These are phyloP conservation scores for Drosophila neocordata DNA, from an alignment of 1,140 invertebrate species.

Conservation along the genomic window DNA sequence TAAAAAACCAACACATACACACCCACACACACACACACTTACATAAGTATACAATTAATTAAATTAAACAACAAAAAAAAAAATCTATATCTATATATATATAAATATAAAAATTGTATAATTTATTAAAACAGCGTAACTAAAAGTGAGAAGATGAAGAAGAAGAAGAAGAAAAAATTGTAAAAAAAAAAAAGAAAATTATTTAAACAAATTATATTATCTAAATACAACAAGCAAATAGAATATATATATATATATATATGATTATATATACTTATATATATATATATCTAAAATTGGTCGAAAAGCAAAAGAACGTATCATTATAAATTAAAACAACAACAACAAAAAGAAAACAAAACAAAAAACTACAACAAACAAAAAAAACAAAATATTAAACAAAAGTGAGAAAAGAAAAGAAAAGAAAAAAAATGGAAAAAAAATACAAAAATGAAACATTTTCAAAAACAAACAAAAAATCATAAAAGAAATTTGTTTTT, in stretches of 20 bases:
- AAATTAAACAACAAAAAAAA: slow-evolving; percentile 69
- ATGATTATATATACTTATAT: slow-evolving; percentile 27
- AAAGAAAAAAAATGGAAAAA: slow-evolving; percentile 45
- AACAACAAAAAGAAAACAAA: slow-evolving; percentile 59
- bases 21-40: slow-evolving; percentile 44
- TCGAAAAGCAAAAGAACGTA: slow-evolving; percentile 46
- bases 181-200: slow-evolving; percentile 37
- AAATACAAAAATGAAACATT: slow-evolving; percentile 59
- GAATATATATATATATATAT: slow-evolving; percentile 30
- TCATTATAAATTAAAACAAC: slow-evolving; percentile 27
- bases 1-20: slow-evolving; percentile 7
- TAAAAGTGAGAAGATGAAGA: slow-evolving; percentile 53
- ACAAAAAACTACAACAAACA: slow-evolving; percentile 64
- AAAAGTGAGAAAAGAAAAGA: slow-evolving; percentile 15
- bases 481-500: slow-evolving; percentile 65
- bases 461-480: slow-evolving; percentile 67
- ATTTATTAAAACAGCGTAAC: slow-evolving; percentile 51
- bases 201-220: slow-evolving; percentile 65
- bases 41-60: slow-evolving; percentile 81
- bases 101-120: slow-evolving; percentile 58
- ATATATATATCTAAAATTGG: slow-evolving; percentile 46
- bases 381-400: slow-evolving; percentile 30
- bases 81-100: slow-evolving; percentile 40
- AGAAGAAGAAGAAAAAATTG: slow-evolving; percentile 17
- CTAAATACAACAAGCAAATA: slow-evolving; percentile 11